Percentiles rank a stretch among this genome's conserved stretches.
Conservation (phyloP, 1,140 invertebrate genomes). For the Hypsibius dujardini region DNA sequence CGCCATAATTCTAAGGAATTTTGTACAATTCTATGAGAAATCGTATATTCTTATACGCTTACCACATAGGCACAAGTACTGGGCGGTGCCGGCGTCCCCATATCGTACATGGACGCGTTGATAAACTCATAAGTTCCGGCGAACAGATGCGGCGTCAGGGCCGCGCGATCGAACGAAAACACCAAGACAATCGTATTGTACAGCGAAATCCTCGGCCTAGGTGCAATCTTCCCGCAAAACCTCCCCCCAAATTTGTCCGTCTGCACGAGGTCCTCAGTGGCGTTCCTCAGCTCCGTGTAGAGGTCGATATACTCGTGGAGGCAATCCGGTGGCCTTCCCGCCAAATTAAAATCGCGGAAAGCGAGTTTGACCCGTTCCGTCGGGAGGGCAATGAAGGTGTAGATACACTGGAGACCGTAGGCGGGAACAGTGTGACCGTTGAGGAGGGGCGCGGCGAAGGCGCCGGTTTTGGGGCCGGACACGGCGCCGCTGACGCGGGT, state of each 20-base stretch:
- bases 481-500: conserved; percentile 44
- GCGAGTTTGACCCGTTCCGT: conserved; percentile 76
- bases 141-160: conserved; percentile 58
- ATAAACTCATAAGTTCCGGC: conserved; percentile 72
- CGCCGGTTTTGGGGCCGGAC: conserved; percentile 56
- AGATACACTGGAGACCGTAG: conserved; percentile 59
- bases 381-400: conserved; percentile 78
- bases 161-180: conserved; percentile 76
- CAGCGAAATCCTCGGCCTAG: conserved; percentile 66
- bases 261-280: conserved; percentile 51
- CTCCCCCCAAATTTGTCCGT: conserved; percentile 74
- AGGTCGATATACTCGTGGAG: conserved; percentile 89
- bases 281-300: conserved; percentile 61
- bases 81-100: conserved; percentile 57
- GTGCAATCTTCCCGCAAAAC: conserved; percentile 84
- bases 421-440: not conserved
- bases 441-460: conserved; percentile 40
- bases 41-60: conserved; percentile 38
- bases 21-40: too few species aligned
- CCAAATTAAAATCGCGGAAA: conserved; percentile 72
- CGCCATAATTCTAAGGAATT: too few species aligned
- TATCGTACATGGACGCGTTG: conserved; percentile 79
- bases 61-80: conserved; percentile 33
- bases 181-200: conserved; percentile 77
- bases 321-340: conserved; percentile 84